Percentiles rank a stretch among this genome's conserved stretches.
These are phyloP conservation scores for Notechis scutatus DNA, from an alignment of 2,113 vertebrate genomes.

Conservation along the genomic window DNA sequence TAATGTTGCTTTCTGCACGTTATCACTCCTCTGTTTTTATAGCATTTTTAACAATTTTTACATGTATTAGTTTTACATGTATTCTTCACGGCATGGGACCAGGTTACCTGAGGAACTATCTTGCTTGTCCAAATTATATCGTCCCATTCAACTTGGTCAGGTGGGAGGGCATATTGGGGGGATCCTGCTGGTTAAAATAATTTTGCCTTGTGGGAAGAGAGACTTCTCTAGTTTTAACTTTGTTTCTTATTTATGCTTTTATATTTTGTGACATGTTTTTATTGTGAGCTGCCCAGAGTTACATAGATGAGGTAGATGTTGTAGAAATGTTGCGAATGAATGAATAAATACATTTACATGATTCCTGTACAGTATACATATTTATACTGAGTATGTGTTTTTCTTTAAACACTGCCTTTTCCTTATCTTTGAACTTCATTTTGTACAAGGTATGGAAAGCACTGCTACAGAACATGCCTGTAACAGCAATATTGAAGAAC, in stretches of 20 bases:
- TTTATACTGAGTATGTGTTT: neutral
- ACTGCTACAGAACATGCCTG: slow-evolving; percentile 89
- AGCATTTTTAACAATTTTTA: slow-evolving; percentile 10
- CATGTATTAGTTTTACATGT: neutral
- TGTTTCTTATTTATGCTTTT: neutral
- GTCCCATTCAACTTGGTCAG: neutral
- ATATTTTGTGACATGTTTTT: neutral
- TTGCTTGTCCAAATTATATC: neutral
- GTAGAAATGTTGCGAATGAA: neutral
- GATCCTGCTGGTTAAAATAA: neutral
- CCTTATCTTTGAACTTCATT: neutral
- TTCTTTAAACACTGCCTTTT: neutral
- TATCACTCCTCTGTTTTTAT: neutral
- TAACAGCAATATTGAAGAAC: slow-evolving; percentile 77
- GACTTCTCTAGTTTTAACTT: neutral
- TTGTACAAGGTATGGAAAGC: slow-evolving; percentile 82
- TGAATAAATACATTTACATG: neutral
- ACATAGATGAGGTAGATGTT: neutral
- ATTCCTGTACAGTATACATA: neutral
- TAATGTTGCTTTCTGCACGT: neutral
- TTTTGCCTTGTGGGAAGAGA: neutral
- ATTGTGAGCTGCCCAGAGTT: neutral
- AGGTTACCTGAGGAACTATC: neutral
- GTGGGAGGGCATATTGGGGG: neutral
- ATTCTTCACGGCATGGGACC: neutral